Percentiles rank a stretch among this genome's conserved stretches.
phyloP scores from a whole-genome alignment of 2,113 vertebrate genomes.

The Podilymbus podiceps region DNA sequence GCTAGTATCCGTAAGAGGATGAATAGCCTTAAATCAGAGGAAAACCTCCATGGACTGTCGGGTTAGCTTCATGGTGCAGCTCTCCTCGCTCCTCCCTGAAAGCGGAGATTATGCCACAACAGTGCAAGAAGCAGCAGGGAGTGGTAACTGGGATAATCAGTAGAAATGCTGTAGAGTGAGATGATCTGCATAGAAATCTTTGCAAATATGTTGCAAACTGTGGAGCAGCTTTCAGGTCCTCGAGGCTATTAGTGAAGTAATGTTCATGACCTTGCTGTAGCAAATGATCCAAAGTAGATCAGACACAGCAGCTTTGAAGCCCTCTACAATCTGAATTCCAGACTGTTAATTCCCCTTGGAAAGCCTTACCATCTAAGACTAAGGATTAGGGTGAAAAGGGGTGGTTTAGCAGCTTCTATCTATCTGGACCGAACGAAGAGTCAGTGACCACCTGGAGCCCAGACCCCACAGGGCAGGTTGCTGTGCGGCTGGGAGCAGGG shows the following conservation, averaged over 20 bases:
- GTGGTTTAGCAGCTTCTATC: not conserved
- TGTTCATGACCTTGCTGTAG: not conserved
- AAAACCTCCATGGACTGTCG: rapidly evolving
- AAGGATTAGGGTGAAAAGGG: not conserved
- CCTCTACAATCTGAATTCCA: not conserved
- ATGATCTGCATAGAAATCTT: not conserved
- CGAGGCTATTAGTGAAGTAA: not conserved
- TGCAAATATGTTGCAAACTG: not conserved
- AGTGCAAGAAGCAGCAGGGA: not conserved
- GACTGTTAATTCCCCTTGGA: not conserved
- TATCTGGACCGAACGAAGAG: not conserved
- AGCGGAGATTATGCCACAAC: not conserved
- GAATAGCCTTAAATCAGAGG: not conserved
- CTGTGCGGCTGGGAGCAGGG: not conserved
- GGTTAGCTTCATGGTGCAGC: not conserved
- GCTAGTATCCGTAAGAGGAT: not conserved
- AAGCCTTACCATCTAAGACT: not conserved
- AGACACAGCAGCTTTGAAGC: not conserved
- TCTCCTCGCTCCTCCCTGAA: not conserved
- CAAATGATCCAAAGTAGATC: not conserved
- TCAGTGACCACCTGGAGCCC: not conserved
- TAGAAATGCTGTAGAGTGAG: not conserved
- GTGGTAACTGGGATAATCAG: not conserved
- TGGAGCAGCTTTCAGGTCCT: not conserved
- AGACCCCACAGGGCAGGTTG: not conserved